phyloP scores from a whole-genome alignment of 2,797 vertebrate species.

The Smutsia gigantea region DNA sequence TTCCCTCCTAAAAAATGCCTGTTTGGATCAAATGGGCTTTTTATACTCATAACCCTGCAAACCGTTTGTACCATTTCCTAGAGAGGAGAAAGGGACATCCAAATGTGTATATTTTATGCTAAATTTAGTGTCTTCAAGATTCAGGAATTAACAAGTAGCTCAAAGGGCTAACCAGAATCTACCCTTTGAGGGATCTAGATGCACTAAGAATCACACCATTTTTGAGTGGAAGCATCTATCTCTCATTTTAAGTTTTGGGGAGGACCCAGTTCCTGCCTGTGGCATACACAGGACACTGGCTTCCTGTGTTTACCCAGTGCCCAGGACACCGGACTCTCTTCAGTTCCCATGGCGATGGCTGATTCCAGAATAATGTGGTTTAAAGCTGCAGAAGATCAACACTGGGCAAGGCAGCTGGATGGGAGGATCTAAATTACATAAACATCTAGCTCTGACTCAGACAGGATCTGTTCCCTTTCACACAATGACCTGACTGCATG shows the following conservation, averaged over 20 bases:
- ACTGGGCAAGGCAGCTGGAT: not conserved
- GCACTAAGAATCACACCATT: not conserved
- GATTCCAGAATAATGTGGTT: not conserved
- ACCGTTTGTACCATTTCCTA: not conserved
- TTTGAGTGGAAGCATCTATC: not conserved
- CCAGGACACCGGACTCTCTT: not conserved
- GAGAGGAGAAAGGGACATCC: not conserved
- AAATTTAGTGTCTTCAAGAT: not conserved
- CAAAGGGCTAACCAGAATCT: not conserved
- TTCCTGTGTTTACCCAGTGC: not conserved
- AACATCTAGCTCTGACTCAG: not conserved
- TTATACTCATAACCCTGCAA: not conserved
- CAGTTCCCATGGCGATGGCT: not conserved
- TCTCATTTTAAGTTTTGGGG: not conserved
- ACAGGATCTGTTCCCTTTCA: not conserved
- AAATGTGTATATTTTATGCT: not conserved
- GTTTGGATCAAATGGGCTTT: not conserved
- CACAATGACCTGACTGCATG: not conserved
- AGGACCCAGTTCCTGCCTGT: not conserved
- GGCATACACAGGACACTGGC: not conserved
- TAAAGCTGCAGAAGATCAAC: constrained; percentile 11
- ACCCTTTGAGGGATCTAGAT: not conserved
- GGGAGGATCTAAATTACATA: not conserved
- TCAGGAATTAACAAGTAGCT: not conserved
- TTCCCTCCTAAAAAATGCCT: not conserved